phyloP scores from a whole-genome alignment of 1,140 invertebrate species.

The Lasioglossum albipes region DNA sequence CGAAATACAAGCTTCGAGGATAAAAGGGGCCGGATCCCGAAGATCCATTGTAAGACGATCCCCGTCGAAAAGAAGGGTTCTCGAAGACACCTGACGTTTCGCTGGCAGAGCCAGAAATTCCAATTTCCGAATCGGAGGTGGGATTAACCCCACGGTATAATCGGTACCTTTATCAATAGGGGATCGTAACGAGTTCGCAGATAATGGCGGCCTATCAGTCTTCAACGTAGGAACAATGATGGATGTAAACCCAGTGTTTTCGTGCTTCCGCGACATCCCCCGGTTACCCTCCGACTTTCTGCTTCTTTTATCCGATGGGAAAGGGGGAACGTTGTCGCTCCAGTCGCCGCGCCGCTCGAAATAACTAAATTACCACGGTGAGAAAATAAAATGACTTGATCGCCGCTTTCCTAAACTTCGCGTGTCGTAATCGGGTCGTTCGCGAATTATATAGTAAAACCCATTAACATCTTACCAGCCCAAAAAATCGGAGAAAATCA shows the following conservation, averaged over 20 bases:
- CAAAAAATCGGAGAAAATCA: too few species aligned
- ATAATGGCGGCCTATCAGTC: conserved; percentile 79
- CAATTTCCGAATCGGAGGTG: conserved; percentile 75
- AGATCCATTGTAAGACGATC: neutral
- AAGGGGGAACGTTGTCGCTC: neutral
- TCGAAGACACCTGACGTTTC: conserved; percentile 72
- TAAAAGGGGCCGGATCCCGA: too few species aligned
- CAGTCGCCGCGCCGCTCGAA: neutral
- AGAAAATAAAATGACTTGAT: neutral
- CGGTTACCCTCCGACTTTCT: conserved; percentile 35
- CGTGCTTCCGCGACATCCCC: conserved; percentile 66
- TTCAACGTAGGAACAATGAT: conserved; percentile 77
- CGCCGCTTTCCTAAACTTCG: neutral
- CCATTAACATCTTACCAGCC: too few species aligned
- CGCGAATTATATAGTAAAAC: too few species aligned
- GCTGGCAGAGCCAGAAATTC: conserved; percentile 74
- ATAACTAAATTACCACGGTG: neutral
- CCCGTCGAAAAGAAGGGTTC: conserved; percentile 52
- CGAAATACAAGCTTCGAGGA: too few species aligned
- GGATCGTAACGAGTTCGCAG: conserved; percentile 80
- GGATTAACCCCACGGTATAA: conserved; percentile 72
- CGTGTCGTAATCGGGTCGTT: too few species aligned
- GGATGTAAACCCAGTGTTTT: conserved; percentile 76
- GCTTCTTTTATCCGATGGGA: neutral
- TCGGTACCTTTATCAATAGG: conserved; percentile 79